Conservation (phyloP, 2,797 vertebrate species). For the Mallotus villosus region DNA sequence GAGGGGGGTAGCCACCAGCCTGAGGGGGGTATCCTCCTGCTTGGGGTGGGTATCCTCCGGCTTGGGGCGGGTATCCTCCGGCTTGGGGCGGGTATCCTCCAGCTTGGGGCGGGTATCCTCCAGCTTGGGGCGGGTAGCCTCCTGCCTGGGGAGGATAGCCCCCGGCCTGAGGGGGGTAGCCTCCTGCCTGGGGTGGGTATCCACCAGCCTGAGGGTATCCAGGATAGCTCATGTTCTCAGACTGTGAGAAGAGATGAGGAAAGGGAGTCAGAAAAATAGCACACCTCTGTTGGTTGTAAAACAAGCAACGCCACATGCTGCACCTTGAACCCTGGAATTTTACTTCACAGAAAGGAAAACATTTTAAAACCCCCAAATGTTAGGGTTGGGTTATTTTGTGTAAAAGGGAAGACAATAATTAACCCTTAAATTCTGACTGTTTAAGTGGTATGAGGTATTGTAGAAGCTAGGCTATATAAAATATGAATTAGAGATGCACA, state of each 20-base stretch:
- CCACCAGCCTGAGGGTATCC: constrained; percentile 71
- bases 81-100: constrained; percentile 52
- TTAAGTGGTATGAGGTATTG: too few species aligned
- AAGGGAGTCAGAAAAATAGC: constrained; percentile 14
- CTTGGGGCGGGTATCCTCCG: constrained; percentile 49
- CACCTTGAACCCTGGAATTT: constrained; percentile 4
- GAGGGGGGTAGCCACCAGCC: constrained; percentile 43
- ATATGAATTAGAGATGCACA: too few species aligned
- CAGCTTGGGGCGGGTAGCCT: constrained; percentile 54
- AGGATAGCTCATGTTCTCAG: constrained; percentile 88
- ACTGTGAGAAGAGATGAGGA: constrained; percentile 1
- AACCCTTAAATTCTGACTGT: too few species aligned
- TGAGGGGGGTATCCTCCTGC: constrained; percentile 41
- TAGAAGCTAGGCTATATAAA: too few species aligned
- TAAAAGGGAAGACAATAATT: not conserved
- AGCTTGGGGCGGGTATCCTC: constrained; percentile 59
- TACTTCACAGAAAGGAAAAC: not conserved
- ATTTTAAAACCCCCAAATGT: not conserved
- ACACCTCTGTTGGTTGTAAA: not conserved
- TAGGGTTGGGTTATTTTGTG: not conserved
- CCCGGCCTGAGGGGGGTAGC: constrained; percentile 19
- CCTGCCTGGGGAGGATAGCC: constrained; percentile 54
- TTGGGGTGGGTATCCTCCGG: constrained; percentile 47
- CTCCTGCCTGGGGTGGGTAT: constrained; percentile 32
- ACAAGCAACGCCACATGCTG: not conserved